These are phyloP conservation scores for Cephus pygmeus DNA, from an alignment of 2,888 invertebrate species.

Conservation along the genomic window DNA sequence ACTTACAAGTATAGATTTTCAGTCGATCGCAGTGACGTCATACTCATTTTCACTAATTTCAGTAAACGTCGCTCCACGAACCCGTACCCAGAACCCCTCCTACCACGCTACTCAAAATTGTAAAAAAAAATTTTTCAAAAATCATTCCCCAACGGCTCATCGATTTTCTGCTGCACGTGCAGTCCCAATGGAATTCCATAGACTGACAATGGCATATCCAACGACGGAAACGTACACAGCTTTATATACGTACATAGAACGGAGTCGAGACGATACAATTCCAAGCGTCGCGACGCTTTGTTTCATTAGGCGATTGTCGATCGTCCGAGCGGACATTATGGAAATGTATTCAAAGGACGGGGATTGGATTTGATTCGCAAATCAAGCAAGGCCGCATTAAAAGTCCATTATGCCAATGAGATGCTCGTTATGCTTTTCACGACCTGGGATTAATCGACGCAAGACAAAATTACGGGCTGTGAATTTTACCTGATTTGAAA, in stretches of 20 bases:
- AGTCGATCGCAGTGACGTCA: too few relatives aligned
- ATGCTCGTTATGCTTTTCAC: constrained; percentile 3
- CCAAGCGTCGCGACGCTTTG: constrained; percentile 16
- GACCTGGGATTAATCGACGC: neutral
- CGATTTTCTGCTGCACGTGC: neutral
- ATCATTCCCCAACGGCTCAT: neutral
- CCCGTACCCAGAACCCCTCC: accelerated
- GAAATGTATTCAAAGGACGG: constrained; percentile 29
- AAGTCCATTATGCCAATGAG: constrained; percentile 39
- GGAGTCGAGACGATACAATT: neutral
- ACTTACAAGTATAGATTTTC: too few relatives aligned
- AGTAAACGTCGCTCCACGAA: too few relatives aligned
- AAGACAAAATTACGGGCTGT: neutral
- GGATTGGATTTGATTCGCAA: constrained; percentile 31
- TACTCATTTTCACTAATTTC: too few relatives aligned
- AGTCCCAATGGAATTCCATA: too few relatives aligned
- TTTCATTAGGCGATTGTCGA: constrained; percentile 24
- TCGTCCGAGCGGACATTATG: constrained; percentile 24
- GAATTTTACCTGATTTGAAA: neutral
- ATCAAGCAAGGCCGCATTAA: constrained; percentile 42
- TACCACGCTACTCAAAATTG: too few relatives aligned
- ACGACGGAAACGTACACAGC: neutral
- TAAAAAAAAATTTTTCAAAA: neutral
- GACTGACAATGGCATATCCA: neutral
- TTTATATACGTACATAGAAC: neutral